Conservation (phyloP, 2,888 invertebrate genomes). For the Dione juno region DNA sequence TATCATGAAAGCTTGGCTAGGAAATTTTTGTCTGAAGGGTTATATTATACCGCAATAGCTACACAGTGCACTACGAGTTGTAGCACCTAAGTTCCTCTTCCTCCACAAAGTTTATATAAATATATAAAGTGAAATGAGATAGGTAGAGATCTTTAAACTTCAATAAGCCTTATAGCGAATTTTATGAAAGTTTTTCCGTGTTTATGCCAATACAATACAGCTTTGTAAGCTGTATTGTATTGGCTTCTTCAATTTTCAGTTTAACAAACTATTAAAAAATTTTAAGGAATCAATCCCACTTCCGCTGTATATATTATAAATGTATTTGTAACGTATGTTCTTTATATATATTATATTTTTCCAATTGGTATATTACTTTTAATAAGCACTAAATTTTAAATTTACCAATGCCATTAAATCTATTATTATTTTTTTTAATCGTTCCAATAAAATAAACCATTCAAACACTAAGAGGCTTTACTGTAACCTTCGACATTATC, state of each 20-base stretch:
- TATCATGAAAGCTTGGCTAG: constrained; percentile 13
- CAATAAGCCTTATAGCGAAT: not conserved
- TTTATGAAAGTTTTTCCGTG: not conserved
- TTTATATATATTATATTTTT: no score
- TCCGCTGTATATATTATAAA: no score
- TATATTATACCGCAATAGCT: not conserved
- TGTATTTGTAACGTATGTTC: no score
- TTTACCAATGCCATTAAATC: not conserved
- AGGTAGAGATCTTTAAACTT: not conserved
- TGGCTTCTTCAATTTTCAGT: not conserved
- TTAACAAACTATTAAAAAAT: not conserved
- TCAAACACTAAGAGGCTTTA: constrained; percentile 7
- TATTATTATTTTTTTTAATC: no score
- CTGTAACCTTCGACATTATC: not conserved
- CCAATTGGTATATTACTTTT: not conserved
- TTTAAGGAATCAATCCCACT: no score
- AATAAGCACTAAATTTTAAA: not conserved
- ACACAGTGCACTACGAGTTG: constrained; percentile 9
- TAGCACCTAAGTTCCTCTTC: not conserved
- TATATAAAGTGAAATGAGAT: not conserved
- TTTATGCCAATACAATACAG: not conserved
- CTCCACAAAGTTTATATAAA: constrained; percentile 3
- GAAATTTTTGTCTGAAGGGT: not conserved
- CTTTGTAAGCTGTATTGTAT: not conserved
- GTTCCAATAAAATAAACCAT: not conserved